Base-by-base conservation (phyloP, 2,797 vertebrate genomes). In the Neosilurus mollespiculum region DNA sequence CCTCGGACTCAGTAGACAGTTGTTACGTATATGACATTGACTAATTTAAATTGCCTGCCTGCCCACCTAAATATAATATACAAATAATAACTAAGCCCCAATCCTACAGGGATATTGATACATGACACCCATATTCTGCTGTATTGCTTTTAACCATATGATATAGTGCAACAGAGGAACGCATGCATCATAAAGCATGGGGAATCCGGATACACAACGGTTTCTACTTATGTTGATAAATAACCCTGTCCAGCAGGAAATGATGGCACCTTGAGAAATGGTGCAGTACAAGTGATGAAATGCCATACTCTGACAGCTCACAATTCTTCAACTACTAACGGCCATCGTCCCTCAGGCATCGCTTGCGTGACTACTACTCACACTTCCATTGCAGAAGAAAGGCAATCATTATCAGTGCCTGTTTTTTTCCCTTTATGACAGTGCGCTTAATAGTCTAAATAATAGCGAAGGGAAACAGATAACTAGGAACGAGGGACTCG, bases 341-440 rank as follows among this genome's bases (percentile, higher is more conserved):
- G 84, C 73, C 73, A 67, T 85, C 75, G 65, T 78, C 73, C 80
- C 58, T 43, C 14, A 59, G 80, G 81, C 84, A 5, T 78, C 69
- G 24, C 34, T 53, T 67, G 62, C 76, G 14, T 75, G 80, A 82
- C 30, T 67, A 58, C 66, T 54, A 65, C 49, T 22, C 67, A 58
- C 53, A 37, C 65, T 81, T 66, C 53, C 81, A 20, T 51, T 61
- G 84, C 34, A n/a, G 66, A 67, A 76, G 77, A 43, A 75, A 61
- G 71, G 75, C 81, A 85, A 73, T 76, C 84, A 83, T 83, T 83
- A 86, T 83, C 84, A 67, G 20, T 26, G 62, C 24, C 84, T 69
- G 81, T 76, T 86, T 78, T 86, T 78, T 82, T 65, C 73, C 30
- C 53, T 78, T 82, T 80, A 83, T 86, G 84, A 82, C 84, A 86